These are phyloP conservation scores for Dipodomys merriami DNA, from an alignment of 2,113 vertebrate species.

Conservation along the genomic window DNA sequence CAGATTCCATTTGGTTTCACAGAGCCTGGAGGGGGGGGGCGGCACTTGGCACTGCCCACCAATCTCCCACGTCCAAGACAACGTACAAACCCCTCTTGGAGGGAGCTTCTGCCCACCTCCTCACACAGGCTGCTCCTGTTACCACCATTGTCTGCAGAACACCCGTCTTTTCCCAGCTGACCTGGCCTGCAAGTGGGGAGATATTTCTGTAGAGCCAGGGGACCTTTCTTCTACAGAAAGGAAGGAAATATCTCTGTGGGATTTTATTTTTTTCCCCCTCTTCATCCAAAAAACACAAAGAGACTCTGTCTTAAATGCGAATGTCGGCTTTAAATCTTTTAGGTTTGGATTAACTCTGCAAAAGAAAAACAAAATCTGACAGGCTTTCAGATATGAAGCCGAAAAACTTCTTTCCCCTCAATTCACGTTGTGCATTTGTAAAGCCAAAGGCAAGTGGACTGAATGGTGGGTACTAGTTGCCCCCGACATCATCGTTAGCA, in stretches of 20 bases:
- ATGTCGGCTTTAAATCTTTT: conserved; percentile 92
- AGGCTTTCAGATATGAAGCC: conserved; percentile 92
- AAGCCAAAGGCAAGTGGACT: conserved; percentile 87
- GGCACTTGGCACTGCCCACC: conserved; percentile 85
- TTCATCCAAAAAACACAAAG: conserved; percentile 91
- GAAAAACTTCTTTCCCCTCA: conserved; percentile 85
- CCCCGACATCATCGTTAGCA: conserved; percentile 88
- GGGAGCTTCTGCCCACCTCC: conserved; percentile 82
- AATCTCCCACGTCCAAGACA: conserved; percentile 86
- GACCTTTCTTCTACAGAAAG: conserved; percentile 89
- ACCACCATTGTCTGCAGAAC: conserved; percentile 84
- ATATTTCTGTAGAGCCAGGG: conserved; percentile 87
- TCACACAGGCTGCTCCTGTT: conserved; percentile 87
- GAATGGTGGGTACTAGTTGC: conserved; percentile 88
- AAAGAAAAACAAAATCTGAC: conserved; percentile 89
- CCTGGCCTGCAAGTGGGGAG: conserved; percentile 86
- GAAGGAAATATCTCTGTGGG: conserved; percentile 92
- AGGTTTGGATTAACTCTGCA: conserved; percentile 91
- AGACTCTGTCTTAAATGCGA: conserved; percentile 88
- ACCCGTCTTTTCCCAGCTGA: conserved; percentile 89
- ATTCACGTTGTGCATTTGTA: conserved; percentile 89
- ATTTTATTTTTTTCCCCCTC: conserved; percentile 87
- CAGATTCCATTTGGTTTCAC: conserved; percentile 86
- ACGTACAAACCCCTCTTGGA: conserved; percentile 85
- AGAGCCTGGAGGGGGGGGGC: conserved; percentile 73